Evolutionary conservation across 2,888 invertebrate species (phyloP).

Genomic region (Pasiphila rectangulata): DNA sequence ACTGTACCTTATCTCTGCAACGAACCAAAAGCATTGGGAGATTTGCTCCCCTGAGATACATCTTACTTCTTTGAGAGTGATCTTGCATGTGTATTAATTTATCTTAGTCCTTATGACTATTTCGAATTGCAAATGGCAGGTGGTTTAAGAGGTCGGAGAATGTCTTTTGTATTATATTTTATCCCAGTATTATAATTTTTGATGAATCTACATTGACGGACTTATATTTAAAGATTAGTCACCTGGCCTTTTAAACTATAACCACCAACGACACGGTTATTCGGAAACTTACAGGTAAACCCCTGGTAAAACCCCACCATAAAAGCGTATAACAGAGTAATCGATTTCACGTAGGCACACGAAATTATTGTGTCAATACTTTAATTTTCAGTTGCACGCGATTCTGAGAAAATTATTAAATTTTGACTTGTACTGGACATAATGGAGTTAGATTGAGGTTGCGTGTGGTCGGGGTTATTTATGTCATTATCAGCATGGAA

Average conservation of each 20-base stretch:
- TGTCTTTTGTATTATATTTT: too few species aligned
- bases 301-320: too few species aligned
- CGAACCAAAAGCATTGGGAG: conserved; percentile 15
- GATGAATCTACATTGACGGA: too few species aligned
- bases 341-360: too few species aligned
- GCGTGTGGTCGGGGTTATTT: conserved; percentile 5
- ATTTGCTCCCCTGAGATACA: conserved; percentile 14
- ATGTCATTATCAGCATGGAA: conserved; percentile 5
- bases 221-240: too few species aligned
- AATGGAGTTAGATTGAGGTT: conserved; percentile 1
- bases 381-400: conserved; percentile 4
- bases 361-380: conserved; percentile 1
- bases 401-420: conserved; percentile 5
- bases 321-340: too few species aligned
- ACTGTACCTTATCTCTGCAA: conserved; percentile 9
- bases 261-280: too few species aligned
- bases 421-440: conserved; percentile 8
- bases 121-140: conserved; percentile 5
- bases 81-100: conserved; percentile 18
- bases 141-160: background rate
- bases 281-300: too few species aligned
- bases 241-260: too few species aligned
- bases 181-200: too few species aligned
- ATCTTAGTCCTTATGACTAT: conserved; percentile 1
- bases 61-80: conserved; percentile 17